These are phyloP conservation scores for Flexamia atlantica DNA, from an alignment of 2,888 invertebrate species.

Conservation along the genomic window DNA sequence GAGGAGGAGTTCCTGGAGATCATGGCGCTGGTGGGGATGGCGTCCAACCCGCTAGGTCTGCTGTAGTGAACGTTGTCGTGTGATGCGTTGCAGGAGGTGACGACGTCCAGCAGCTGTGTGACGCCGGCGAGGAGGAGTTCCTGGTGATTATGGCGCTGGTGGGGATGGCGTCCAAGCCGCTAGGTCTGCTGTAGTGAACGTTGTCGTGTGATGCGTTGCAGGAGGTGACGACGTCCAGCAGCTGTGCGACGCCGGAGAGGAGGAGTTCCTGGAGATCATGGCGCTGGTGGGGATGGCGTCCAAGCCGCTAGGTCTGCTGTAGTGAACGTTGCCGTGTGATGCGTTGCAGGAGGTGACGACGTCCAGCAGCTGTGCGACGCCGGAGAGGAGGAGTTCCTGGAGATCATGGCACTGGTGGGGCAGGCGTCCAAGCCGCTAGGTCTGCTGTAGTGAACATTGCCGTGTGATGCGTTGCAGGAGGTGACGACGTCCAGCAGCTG, in stretches of 20 bases:
- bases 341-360: constrained; percentile 92
- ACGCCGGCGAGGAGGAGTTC: constrained; percentile 99
- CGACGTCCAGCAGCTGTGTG: constrained; percentile 98
- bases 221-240: too few species aligned
- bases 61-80: too few species aligned
- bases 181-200: constrained; percentile 73
- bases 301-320: constrained; percentile 97
- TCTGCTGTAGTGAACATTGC: constrained; percentile 86
- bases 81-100: too few species aligned
- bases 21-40: constrained; percentile 76
- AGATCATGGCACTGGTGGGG: constrained; percentile 23
- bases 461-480: constrained; percentile 79
- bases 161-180: constrained; percentile 94
- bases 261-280: too few species aligned
- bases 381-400: constrained; percentile 97
- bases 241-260: too few species aligned
- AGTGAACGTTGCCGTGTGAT: constrained; percentile 75
- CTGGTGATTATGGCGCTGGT: constrained; percentile 74
- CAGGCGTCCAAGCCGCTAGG: constrained; percentile 99
- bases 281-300: constrained; percentile 81
- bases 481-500: constrained; percentile 98
- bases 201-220: too few species aligned
- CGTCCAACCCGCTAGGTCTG: too few species aligned
- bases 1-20: constrained; percentile 94
- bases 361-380: constrained; percentile 99